Percentiles rank a stretch among this genome's conserved stretches.
Evolutionary conservation across 2,888 invertebrate species (phyloP).

Genomic region (Nebria brevicollis): DNA sequence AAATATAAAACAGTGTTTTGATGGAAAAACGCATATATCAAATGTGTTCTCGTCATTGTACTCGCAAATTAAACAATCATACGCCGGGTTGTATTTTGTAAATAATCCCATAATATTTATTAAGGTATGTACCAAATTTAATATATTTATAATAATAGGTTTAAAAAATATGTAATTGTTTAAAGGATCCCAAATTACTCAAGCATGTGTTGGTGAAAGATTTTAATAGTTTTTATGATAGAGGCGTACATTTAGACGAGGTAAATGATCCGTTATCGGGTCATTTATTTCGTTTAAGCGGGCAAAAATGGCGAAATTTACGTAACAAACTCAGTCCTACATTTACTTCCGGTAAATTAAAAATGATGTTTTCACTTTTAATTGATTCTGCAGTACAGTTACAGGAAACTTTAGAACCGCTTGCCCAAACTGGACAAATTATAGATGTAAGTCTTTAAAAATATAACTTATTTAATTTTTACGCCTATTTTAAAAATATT

Average conservation of each 20-base stretch:
- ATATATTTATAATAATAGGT: too few relatives aligned
- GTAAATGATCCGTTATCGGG: slow-evolving; percentile 66
- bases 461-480: not conserved
- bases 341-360: slow-evolving; percentile 72
- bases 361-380: slow-evolving; percentile 66
- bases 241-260: slow-evolving; percentile 68
- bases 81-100: slow-evolving; percentile 40
- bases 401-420: slow-evolving; percentile 59
- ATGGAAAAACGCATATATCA: slow-evolving; percentile 24
- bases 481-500: too few relatives aligned
- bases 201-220: slow-evolving; percentile 67
- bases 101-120: slow-evolving; percentile 37
- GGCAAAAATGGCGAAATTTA: slow-evolving; percentile 68
- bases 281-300: slow-evolving; percentile 66
- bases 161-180: not conserved
- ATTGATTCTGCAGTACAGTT: slow-evolving; percentile 65
- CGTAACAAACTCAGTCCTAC: slow-evolving; percentile 69
- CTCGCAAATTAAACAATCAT: slow-evolving; percentile 26
- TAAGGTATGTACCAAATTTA: slow-evolving; percentile 29
- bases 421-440: slow-evolving; percentile 56
- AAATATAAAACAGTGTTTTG: slow-evolving; percentile 26
- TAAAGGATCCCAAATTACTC: slow-evolving; percentile 66
- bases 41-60: slow-evolving; percentile 9
- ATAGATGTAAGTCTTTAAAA: slow-evolving; percentile 24
- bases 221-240: slow-evolving; percentile 69